These are phyloP conservation scores for Tryphoninae sp. DNA, from an alignment of 2,888 invertebrate species.

Conservation along the genomic window DNA sequence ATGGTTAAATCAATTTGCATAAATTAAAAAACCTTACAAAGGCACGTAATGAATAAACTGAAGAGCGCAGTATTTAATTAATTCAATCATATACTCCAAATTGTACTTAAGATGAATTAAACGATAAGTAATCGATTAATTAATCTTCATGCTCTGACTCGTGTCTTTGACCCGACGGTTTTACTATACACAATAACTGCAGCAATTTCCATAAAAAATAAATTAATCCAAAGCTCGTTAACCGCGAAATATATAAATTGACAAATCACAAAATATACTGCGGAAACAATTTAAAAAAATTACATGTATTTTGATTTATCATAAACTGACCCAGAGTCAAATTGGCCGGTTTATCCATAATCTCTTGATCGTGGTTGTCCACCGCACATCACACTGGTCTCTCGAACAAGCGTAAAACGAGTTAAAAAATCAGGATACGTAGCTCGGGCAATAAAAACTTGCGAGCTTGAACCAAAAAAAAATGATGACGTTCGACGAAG, in stretches of 20 bases:
- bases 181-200: constrained; percentile 1
- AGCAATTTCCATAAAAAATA: constrained; percentile 18
- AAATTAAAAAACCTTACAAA: neutral
- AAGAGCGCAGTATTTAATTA: neutral
- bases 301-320: constrained; percentile 5
- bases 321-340: constrained; percentile 75
- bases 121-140: constrained; percentile 6
- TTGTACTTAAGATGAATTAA: neutral
- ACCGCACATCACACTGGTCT: constrained; percentile 77
- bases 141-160: neutral
- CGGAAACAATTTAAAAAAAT: constrained; percentile 4
- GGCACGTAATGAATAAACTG: neutral
- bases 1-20: constrained; percentile 5
- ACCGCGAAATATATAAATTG: constrained; percentile 1
- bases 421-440: neutral
- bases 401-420: constrained; percentile 47
- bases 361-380: constrained; percentile 72
- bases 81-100: neutral
- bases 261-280: neutral
- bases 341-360: constrained; percentile 78
- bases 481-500: constrained; percentile 52
- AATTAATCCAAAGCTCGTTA: constrained; percentile 22
- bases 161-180: neutral
- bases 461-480: constrained; percentile 14
- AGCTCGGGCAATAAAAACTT: neutral